These are phyloP conservation scores for Alca torda DNA, from an alignment of 2,797 vertebrate genomes.

Conservation along the genomic window DNA sequence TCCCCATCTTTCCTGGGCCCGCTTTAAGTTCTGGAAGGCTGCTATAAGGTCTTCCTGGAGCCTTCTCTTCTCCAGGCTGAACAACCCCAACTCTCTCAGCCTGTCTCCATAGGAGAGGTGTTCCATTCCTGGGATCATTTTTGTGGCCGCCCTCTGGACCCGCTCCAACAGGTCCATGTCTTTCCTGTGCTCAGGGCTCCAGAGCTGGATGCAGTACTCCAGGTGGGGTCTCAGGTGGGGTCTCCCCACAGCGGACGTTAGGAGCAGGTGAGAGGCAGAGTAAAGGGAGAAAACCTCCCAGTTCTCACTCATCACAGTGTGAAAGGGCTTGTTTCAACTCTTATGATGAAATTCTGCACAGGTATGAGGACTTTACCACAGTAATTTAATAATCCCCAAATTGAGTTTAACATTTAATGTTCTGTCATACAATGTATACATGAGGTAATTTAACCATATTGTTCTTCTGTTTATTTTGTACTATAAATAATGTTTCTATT, in stretches of 20 bases:
- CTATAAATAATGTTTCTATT: conserved; percentile 51
- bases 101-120: background rate
- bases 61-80: background rate
- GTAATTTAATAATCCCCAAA: background rate
- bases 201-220: background rate
- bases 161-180: background rate
- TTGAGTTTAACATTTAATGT: background rate
- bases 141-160: background rate
- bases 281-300: background rate
- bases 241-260: background rate
- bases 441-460: background rate
- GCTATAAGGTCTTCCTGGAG: background rate
- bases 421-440: background rate
- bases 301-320: background rate
- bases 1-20: background rate
- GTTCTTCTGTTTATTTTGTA: background rate
- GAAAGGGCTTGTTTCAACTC: background rate
- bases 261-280: background rate
- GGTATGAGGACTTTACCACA: background rate
- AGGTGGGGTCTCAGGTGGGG: no score
- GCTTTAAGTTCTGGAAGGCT: background rate
- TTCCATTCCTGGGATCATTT: background rate
- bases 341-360: background rate
- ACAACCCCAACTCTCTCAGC: background rate
- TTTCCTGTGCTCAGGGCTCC: background rate